Evolutionary conservation across 2,113 vertebrate genomes (phyloP).

Genomic region (Rallus limicola): DNA sequence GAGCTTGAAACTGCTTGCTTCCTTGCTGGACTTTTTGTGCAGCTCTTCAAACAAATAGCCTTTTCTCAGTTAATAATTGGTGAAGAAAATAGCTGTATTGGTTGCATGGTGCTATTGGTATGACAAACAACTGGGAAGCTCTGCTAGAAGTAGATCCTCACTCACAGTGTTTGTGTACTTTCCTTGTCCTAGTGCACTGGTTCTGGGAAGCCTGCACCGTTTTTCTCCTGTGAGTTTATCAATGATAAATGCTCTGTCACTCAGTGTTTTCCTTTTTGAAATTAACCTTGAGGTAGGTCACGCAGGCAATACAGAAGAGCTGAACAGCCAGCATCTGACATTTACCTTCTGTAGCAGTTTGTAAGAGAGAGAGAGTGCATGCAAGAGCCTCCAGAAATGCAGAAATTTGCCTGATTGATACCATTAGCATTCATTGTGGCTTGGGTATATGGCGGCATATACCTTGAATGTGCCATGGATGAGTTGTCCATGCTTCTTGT

Average conservation of each 20-base stretch:
- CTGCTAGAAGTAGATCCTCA: not conserved
- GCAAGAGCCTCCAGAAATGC: not conserved
- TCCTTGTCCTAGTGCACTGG: not conserved
- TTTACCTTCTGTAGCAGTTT: not conserved
- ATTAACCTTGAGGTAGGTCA: not conserved
- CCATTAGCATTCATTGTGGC: not conserved
- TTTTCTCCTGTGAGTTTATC: not conserved
- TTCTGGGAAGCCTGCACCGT: not conserved
- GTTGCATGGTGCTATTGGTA: not conserved
- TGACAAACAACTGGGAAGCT: not conserved
- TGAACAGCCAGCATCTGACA: not conserved
- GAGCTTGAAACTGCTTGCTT: not conserved
- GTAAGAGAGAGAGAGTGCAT: fast-evolving
- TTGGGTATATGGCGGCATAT: not conserved
- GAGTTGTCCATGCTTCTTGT: not conserved
- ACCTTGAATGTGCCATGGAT: not conserved
- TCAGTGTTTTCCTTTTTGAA: not conserved
- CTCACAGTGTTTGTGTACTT: not conserved
- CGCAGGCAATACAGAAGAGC: not conserved
- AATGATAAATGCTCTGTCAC: not conserved
- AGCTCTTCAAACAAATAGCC: slow-evolving; percentile 2
- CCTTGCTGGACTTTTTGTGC: slow-evolving; percentile 10
- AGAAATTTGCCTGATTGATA: not conserved
- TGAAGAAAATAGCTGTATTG: slow-evolving; percentile 3
- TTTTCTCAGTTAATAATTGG: slow-evolving; percentile 54